phyloP scores from a whole-genome alignment of 2,797 vertebrate species.

The Scomberomorus guttatus region DNA sequence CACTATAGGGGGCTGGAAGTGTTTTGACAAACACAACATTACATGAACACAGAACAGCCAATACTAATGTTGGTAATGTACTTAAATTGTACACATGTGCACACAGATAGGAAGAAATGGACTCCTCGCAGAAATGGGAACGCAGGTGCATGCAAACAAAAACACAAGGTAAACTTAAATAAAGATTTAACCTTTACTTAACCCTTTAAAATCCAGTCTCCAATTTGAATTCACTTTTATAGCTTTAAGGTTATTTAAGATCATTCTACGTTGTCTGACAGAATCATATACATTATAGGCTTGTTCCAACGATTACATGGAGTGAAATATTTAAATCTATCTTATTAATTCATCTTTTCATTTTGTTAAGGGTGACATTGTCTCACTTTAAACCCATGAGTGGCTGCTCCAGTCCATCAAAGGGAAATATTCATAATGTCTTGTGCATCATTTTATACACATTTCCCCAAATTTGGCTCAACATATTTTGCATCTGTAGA shows the following conservation, averaged over 20 bases:
- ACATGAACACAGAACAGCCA: conserved; percentile 24
- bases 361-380: too few relatives aligned
- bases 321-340: too few relatives aligned
- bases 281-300: background rate
- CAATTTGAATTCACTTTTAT: background rate
- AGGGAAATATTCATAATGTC: too few relatives aligned
- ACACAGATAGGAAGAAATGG: conserved; percentile 10
- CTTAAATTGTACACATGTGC: conserved; percentile 32
- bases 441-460: too few relatives aligned
- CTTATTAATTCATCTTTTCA: too few relatives aligned
- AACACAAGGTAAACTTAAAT: background rate
- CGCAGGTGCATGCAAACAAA: conserved; percentile 33
- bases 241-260: background rate
- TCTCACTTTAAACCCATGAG: too few relatives aligned
- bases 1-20: conserved; percentile 28
- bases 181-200: conserved; percentile 6
- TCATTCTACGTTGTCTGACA: background rate
- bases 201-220: background rate
- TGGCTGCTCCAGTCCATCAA: too few relatives aligned
- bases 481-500: too few relatives aligned
- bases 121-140: conserved; percentile 2
- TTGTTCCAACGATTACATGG: background rate
- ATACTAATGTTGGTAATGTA: conserved; percentile 19
- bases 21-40: conserved; percentile 31
- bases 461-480: too few relatives aligned